A percentile compares a stretch with the other conserved stretches of the same genome.
phyloP scores from a whole-genome alignment of 2,888 invertebrate species.

The Melinaea menophilus region DNA sequence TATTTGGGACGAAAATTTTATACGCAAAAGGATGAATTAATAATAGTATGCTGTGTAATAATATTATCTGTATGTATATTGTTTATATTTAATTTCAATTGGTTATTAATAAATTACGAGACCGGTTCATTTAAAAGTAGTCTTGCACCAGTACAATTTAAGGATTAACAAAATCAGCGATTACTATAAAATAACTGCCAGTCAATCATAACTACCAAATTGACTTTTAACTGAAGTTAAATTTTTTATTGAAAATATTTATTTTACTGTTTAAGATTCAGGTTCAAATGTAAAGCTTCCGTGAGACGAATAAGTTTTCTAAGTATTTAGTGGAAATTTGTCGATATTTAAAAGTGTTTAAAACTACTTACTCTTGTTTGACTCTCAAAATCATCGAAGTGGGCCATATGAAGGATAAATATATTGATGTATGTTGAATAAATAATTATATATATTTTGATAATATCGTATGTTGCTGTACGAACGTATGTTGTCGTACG shows the following conservation, averaged over 20 bases:
- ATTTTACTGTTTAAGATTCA: no score
- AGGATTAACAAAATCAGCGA: no score
- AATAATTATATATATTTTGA: conserved; percentile 22
- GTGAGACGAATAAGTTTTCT: no score
- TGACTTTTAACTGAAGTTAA: no score
- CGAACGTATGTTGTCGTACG: no score
- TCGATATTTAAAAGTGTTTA: not conserved
- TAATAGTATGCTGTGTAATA: not conserved
- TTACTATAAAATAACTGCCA: no score
- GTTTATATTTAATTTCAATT: conserved; percentile 12
- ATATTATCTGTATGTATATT: not conserved
- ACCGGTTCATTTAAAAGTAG: no score
- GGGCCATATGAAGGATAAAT: conserved; percentile 15
- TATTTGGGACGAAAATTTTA: no score
- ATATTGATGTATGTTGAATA: conserved; percentile 14
- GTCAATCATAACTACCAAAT: no score
- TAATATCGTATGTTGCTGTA: conserved; percentile 16
- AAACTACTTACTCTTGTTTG: not conserved
- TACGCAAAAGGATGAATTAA: not conserved
- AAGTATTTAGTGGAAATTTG: not conserved
- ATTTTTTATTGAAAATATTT: no score
- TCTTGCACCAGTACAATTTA: no score
- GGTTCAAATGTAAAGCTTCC: no score
- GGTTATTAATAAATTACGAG: not conserved
- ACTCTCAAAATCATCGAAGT: not conserved